A percentile compares a stretch with the other conserved stretches of the same genome.
Conservation (phyloP, 2,888 invertebrate species). For the Drosophila suboccidentalis region DNA sequence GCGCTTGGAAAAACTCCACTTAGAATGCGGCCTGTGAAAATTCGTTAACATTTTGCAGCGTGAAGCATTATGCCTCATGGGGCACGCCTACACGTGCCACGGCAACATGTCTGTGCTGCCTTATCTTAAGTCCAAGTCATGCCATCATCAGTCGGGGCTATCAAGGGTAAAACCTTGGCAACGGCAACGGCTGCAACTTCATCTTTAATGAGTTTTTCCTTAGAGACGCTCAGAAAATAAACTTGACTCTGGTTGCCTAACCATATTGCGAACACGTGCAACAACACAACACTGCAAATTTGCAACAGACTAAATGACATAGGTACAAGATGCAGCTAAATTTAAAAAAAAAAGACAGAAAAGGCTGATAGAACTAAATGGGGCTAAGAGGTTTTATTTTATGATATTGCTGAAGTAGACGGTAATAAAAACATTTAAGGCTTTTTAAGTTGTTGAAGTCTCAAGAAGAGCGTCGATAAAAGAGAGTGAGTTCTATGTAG, state of each 20-base stretch:
- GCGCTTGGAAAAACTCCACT: slow-evolving; percentile 67
- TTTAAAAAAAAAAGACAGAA: slow-evolving; percentile 3
- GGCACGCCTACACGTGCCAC: slow-evolving; percentile 73
- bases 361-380: slow-evolving; percentile 12
- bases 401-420: not conserved
- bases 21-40: slow-evolving; percentile 69
- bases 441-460: too few relatives aligned
- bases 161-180: slow-evolving; percentile 70
- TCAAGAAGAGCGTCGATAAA: not conserved
- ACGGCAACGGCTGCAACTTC: slow-evolving; percentile 20
- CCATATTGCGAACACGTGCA: slow-evolving; percentile 43
- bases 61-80: slow-evolving; percentile 71
- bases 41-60: slow-evolving; percentile 76
- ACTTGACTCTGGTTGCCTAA: slow-evolving; percentile 28
- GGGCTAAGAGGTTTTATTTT: not conserved
- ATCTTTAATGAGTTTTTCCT: slow-evolving; percentile 72
- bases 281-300: not conserved
- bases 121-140: slow-evolving; percentile 69
- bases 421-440: not conserved
- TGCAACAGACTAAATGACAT: slow-evolving; percentile 17
- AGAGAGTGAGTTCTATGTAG: not conserved
- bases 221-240: slow-evolving; percentile 19
- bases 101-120: slow-evolving; percentile 14
- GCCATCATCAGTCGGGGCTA: slow-evolving; percentile 61
- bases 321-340: not conserved